These are phyloP conservation scores for Sebastolobus alascanus DNA, from an alignment of 2,797 vertebrate species.

Conservation along the genomic window DNA sequence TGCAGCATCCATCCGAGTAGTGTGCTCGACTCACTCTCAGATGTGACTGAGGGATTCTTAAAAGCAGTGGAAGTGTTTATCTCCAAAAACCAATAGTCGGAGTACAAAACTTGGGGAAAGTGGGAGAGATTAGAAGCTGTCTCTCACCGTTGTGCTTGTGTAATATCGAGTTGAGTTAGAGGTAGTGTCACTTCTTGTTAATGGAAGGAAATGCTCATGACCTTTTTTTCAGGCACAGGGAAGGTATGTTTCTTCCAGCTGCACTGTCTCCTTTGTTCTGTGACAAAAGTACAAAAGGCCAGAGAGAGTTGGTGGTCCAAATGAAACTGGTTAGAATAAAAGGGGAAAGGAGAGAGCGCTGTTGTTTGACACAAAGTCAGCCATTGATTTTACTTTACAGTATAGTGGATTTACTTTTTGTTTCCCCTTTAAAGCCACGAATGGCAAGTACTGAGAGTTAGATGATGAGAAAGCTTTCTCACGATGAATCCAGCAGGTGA, in stretches of 20 bases:
- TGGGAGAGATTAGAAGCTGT: conserved; percentile 56
- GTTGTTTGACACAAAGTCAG: neutral
- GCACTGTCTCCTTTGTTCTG: conserved; percentile 23
- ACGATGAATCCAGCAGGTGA: neutral
- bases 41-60: conserved; percentile 59
- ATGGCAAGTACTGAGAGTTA: neutral
- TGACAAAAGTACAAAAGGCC: conserved; percentile 28
- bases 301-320: neutral
- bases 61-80: conserved; percentile 68
- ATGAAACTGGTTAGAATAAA: conserved; percentile 4
- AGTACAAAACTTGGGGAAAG: conserved; percentile 50
- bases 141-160: conserved; percentile 19
- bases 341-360: neutral
- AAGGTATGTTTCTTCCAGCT: conserved; percentile 16
- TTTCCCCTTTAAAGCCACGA: neutral
- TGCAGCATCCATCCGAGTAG: conserved; percentile 42
- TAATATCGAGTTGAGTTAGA: conserved; percentile 44
- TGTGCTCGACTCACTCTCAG: conserved; percentile 44
- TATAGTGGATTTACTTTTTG: neutral
- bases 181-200: conserved; percentile 51
- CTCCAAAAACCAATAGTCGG: conserved; percentile 51
- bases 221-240: conserved; percentile 14
- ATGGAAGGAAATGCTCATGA: conserved; percentile 40
- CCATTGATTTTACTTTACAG: neutral
- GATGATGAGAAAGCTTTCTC: neutral